Evolutionary conservation across 2,113 vertebrate species (phyloP), one percentile per base, ranked within the genome.

Genomic region (Cyprichromis sp.): DNA sequence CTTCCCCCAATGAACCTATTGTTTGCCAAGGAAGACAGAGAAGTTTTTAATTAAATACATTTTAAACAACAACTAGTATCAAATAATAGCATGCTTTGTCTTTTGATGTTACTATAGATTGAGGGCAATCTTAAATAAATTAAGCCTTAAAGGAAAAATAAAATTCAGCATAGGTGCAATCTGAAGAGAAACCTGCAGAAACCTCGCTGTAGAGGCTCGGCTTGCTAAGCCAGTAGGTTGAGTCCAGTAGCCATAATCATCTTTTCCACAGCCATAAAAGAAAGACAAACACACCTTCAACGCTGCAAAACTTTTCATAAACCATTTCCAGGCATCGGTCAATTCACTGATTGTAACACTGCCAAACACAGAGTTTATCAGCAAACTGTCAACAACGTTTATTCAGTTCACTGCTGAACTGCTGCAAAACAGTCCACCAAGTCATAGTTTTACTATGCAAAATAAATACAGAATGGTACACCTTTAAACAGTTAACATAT

Each of bases 221-320:
- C 93, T 92, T 88, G 95, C 79, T 88, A 31, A 93, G 87, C 94
- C 85, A 91, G 94, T 91, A 90, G 86, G 88, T 91, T 82, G 85
- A 90, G 94, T 93, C 88, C 19, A 26, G 34, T 52, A 86, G 57
- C 87, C 84, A 82, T 78, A 92, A 91, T 87, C 13, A 40, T 86
- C 85, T 45, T 54, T 86, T 87, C 84, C 85, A 31, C 81, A 83
- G 76, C 80, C 82, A 86, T 88, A 88, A 90, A 83, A 84, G 53
- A 84, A 86, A 89, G 73, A 86, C 38, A 87, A 90, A 87, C 92
- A 92, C 84, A 89, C 83, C 87, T 90, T 90, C 52, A 7, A 5
- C 5, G 7, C 83, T 86, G 52, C 52, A 5, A 79, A 59, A 82
- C 61, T 5, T 50, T 82, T 81, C 29, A 71, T 42, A 45, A 86